Percentiles rank a stretch among this genome's conserved stretches.
Evolutionary conservation across 2,113 vertebrate genomes (phyloP).

Genomic region (Hemichromis elongatus): DNA sequence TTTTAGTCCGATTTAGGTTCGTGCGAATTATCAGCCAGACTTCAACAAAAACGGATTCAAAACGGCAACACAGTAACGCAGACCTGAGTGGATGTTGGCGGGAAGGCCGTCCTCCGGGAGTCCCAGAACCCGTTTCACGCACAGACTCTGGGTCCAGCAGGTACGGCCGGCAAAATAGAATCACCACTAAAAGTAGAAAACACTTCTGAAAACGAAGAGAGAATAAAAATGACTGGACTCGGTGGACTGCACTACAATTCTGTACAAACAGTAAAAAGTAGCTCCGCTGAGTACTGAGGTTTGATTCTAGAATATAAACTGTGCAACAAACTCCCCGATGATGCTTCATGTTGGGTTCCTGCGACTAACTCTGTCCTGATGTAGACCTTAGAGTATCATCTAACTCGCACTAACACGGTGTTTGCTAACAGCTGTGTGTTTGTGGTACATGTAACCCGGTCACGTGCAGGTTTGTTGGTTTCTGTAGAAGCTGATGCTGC

Average conservation of each 20-base stretch:
- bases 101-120: not conserved
- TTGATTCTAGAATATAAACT: not conserved
- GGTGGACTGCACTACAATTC: not conserved
- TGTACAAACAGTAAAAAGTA: not conserved
- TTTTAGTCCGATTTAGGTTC: not conserved
- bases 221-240: not conserved
- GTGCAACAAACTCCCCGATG: not conserved
- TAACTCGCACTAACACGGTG: not conserved
- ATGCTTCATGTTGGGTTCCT: not conserved
- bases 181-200: not conserved
- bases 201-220: not conserved
- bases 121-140: not conserved
- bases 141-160: not conserved
- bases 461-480: not conserved
- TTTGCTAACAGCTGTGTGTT: not conserved
- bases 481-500: not conserved
- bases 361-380: not conserved
- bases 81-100: rapidly evolving
- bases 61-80: not conserved
- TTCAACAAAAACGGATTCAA: not conserved
- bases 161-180: not conserved
- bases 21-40: rapidly evolving
- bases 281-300: not conserved
- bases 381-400: not conserved
- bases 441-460: not conserved